Evolutionary conservation across 2,797 vertebrate species (phyloP).

Genomic region (Sylvia borin): DNA sequence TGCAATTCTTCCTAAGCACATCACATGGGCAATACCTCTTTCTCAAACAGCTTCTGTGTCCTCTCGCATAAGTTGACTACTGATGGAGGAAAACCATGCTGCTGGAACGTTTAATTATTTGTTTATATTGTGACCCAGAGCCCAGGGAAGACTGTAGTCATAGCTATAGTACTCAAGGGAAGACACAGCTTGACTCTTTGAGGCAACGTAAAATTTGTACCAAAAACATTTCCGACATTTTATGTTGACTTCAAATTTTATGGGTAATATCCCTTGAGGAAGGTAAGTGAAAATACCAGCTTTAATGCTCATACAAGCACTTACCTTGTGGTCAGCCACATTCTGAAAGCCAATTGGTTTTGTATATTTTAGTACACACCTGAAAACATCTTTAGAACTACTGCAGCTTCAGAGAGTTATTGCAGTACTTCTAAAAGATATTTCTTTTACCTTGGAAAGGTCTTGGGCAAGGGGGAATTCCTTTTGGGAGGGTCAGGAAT

Average conservation of each 20-base stretch:
- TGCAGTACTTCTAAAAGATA: background rate
- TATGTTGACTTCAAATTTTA: background rate
- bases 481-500: background rate
- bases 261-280: background rate
- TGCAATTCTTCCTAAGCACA: background rate
- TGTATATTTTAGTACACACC: background rate
- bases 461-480: background rate
- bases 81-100: background rate
- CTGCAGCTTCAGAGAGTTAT: background rate
- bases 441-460: background rate
- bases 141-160: background rate
- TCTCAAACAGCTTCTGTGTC: fast-evolving
- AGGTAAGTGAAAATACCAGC: background rate
- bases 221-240: background rate
- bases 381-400: background rate
- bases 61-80: background rate
- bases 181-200: background rate
- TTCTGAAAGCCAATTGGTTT: background rate
- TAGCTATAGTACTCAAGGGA: background rate
- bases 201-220: background rate
- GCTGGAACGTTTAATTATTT: background rate
- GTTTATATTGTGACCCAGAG: background rate
- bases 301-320: background rate
- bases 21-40: background rate
- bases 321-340: background rate